These are phyloP conservation scores for Myotis pilosus DNA, from an alignment of 2,797 vertebrate genomes.

Conservation along the genomic window DNA sequence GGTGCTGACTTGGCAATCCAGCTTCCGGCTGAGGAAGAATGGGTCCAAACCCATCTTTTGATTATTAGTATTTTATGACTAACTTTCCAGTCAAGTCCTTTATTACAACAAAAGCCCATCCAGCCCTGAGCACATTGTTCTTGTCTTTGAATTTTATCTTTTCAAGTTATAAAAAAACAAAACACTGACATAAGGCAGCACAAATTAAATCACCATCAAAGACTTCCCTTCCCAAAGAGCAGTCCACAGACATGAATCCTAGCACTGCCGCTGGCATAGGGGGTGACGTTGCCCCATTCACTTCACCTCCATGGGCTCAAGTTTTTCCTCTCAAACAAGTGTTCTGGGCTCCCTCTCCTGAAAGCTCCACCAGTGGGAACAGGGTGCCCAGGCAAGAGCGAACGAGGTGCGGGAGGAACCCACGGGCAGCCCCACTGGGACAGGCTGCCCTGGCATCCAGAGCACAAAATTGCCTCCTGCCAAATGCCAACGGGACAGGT, in stretches of 20 bases:
- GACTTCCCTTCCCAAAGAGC: constrained; percentile 30
- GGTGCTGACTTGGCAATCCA: constrained; percentile 69
- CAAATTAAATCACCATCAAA: constrained; percentile 80
- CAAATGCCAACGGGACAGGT: background rate
- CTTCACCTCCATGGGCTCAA: background rate
- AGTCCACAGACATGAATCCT: constrained; percentile 43
- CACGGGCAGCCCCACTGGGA: background rate
- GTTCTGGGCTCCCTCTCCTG: background rate
- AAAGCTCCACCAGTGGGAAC: background rate
- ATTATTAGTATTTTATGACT: constrained; percentile 67
- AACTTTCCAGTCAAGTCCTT: constrained; percentile 81
- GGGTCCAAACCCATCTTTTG: constrained; percentile 63
- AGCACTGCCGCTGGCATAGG: rapidly evolving
- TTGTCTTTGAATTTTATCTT: constrained; percentile 85
- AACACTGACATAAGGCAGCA: constrained; percentile 31
- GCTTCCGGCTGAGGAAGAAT: constrained; percentile 47
- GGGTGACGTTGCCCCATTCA: background rate
- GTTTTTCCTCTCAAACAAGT: background rate
- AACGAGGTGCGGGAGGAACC: background rate
- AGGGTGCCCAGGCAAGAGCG: background rate
- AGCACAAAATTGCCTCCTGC: background rate
- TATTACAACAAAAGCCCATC: constrained; percentile 76
- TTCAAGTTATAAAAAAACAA: constrained; percentile 74
- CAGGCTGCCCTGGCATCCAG: background rate
- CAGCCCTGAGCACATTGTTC: constrained; percentile 81